Base-by-base conservation (phyloP, 2,797 vertebrate species). In the Halcyon smyrnensis region DNA sequence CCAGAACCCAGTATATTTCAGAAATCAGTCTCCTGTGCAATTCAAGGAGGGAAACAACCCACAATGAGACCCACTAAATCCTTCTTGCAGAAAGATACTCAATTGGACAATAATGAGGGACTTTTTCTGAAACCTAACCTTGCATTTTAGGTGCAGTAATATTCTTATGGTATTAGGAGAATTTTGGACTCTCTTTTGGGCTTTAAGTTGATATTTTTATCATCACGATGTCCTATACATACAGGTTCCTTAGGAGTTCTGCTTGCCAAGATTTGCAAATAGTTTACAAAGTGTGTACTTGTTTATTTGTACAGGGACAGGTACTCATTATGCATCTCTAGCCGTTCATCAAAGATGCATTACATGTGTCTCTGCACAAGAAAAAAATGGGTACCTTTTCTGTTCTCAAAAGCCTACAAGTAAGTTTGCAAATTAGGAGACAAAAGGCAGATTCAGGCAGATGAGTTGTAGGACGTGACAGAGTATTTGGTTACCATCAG, bases 221-320 rank as follows among this genome's bases (percentile, higher is more conserved):
- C 23, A 51, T 46, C 20, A 30, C 7, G 12, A 9, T 15, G 24
- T 20, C 3, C 1, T 20, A 2, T 13, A 16, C 0, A 7, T 13
- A 19, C 17, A 75, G 30, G 21, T 76, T 76, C 68, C 28, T 73
- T 28, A 57, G 16, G 30, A 84, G 39, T 63, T 14, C 12, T 57
- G 8, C 25, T 89, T 64, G 23, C 27, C 51, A 30, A 53, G 25
- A 53, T 51, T 75, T 76, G 59, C 25, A 16, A 56, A n/a, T 25
- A 16, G 28, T n/a, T 73, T 43, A 15, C 21, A 30, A 46, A 60
- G 28, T 19, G 5, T 59, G 36, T 30, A 4, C 27, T 45, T 57
- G 9, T 45, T 68, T 56, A 6, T 45, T 90, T 70, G 60, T 36
- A 16, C 1, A 1, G 45, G 39, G 50, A 27, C 41, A 32, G 24